Base-by-base conservation (phyloP, 1,140 invertebrate species). In the Ephestia elutella region DNA sequence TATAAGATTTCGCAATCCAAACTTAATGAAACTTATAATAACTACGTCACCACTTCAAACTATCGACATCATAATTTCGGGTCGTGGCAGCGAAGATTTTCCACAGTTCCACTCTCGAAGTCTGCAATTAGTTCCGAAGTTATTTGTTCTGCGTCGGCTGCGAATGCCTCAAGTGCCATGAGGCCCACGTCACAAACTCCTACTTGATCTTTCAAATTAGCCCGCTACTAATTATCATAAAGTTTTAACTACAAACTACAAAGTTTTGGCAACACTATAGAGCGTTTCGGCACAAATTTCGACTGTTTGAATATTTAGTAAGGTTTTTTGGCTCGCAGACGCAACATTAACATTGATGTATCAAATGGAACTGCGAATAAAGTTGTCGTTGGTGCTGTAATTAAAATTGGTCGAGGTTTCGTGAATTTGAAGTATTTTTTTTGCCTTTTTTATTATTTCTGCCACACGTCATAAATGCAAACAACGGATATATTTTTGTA, bases 251-350 rank as follows among this genome's bases (percentile, higher is more conserved):
- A 60, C 64, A 57, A 70, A 72, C 65, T 66, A 60, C 61, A 53
- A 76, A 73, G 63, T 73, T 76, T 76, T 74, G 71, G 71, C 69
- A 72, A 72, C 69, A 72, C 71, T 77, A 77, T 72, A 67, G n/a
- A n/a, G 59, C 68, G 65, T 69, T 70, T 74, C 62, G 65, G 63
- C 71, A 59, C 55, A 63, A 71, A 70, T 70, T 68, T 53, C 62
- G 57, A 69, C 66, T 69, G 61, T 63, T 60, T 63, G 61, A 62
- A 70, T 65, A 62, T 66, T 65, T 63, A 61, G 63, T 54, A 55
- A 70, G 49, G 56, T 72, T 72, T 62, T 73, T 73, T 70, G 65
- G 71, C 65, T 63, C 58, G 48, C 54, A 28, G 30, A 62, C 28
- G 19, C 49, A 30, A 54, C 62, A 69, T 69, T 69, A 72, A 69